Base-by-base conservation (phyloP, 2,888 invertebrate genomes). In the Cancer borealis region DNA sequence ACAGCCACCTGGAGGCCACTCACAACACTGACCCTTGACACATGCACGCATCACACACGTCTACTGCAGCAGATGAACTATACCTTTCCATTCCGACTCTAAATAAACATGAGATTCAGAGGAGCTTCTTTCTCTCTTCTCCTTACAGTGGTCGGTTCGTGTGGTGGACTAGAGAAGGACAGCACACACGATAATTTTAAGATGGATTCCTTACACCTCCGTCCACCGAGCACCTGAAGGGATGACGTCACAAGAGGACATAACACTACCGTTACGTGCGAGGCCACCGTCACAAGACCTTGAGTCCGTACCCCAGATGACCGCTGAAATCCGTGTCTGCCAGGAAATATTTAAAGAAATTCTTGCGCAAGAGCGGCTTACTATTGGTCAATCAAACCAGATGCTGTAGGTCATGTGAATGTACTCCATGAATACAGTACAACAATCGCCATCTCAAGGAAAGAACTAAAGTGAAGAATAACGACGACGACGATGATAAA, bases 321-420 rank as follows among this genome's bases (percentile, higher is more conserved):
- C 17, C 66, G 66, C n/a, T 66, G 66, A n/a, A 21, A 66, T 4
- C 66, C 66, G 66, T n/a, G 66, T n/a, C n/a, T n/a, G 66, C 66
- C 66, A 66, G n/a, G n/a, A n/a, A 66, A 66, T 66, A 66, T 66
- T 66, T 66, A 17, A 66, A 21, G n/a, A 66, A 66, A n/a, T n/a
- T 66, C 66, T 66, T 21, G 4, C 66, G 6, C 66, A 66, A 66
- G 4, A 66, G 66, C 3, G 66, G 6, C 66, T 66, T 66, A 4
- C n/a, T 66, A 21, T 66, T 66, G 66, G 66, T 66, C 66, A 66
- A 66, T 66, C n/a, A n/a, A 66, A 66, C 66, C 66, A n/a, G 66
- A 66, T n/a, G n/a, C n/a, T 66, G 66, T 8, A 84, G 49, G 5
- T 0, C 26, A 26, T 14, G 47, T 14, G 3, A 46, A 10, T 14